A percentile compares a stretch with the other conserved stretches of the same genome.
These are phyloP conservation scores for Pristionchus pacificus DNA, from an alignment of 1,140 invertebrate species.

Conservation along the genomic window DNA sequence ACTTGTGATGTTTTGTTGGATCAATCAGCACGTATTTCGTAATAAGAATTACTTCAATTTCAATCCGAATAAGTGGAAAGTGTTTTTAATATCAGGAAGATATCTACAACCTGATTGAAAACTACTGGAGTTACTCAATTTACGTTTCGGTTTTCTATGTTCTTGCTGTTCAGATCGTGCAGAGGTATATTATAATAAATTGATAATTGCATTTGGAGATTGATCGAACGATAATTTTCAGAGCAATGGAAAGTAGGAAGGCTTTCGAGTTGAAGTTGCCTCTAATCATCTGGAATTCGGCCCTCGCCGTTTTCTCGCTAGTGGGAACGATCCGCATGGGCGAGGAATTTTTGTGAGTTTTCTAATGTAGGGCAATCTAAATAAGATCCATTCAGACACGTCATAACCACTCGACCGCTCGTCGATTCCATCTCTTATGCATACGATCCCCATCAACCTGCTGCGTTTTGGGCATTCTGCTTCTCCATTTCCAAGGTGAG, in stretches of 20 bases:
- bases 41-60: too few species aligned
- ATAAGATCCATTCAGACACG: background rate
- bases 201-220: constrained; percentile 20
- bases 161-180: constrained; percentile 82
- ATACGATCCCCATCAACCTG: constrained; percentile 75
- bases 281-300: constrained; percentile 82
- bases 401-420: constrained; percentile 57
- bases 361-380: constrained; percentile 19
- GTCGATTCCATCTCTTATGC: constrained; percentile 90
- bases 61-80: too few species aligned
- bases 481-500: constrained; percentile 81
- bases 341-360: background rate
- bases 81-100: too few species aligned
- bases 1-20: constrained; percentile 15
- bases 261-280: constrained; percentile 77
- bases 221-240: background rate
- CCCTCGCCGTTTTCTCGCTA: constrained; percentile 85
- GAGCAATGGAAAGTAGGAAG: background rate
- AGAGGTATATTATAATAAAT: too few species aligned
- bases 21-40: too few species aligned
- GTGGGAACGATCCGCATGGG: constrained; percentile 80
- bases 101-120: too few species aligned
- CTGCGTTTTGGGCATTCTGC: constrained; percentile 83
- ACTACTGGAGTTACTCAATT: constrained; percentile 58
- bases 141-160: constrained; percentile 73